Evolutionary conservation across 1,140 invertebrate species (phyloP).

Genomic region (Halotydeus destructor): DNA sequence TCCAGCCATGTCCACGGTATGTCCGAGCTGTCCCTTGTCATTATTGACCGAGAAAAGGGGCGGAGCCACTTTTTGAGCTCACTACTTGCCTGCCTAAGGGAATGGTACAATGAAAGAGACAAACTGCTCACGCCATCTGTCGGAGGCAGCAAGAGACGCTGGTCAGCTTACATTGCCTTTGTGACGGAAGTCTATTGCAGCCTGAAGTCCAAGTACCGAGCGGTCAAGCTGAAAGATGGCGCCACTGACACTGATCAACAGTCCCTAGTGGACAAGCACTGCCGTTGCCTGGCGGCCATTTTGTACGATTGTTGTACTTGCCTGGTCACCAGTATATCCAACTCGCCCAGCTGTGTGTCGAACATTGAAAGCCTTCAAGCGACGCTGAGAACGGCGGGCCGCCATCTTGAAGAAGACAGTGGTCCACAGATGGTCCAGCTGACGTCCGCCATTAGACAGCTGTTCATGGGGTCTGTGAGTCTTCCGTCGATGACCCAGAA

Average conservation of each 20-base stretch:
- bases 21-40: conserved; percentile 54
- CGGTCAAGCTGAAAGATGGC: background rate
- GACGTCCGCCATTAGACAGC: conserved; percentile 53
- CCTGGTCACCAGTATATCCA: background rate
- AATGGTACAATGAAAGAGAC: conserved; percentile 65
- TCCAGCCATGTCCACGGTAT: conserved; percentile 51
- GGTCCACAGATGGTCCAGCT: conserved; percentile 51
- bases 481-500: conserved; percentile 31
- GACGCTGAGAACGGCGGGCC: conserved; percentile 59
- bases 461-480: conserved; percentile 41
- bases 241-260: background rate
- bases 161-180: conserved; percentile 64
- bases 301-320: background rate
- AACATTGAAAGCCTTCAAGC: conserved; percentile 68
- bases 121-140: conserved; percentile 25
- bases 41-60: conserved; percentile 61
- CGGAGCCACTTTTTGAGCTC: conserved; percentile 66
- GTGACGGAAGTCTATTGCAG: conserved; percentile 50
- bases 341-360: conserved; percentile 18
- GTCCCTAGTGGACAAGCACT: background rate
- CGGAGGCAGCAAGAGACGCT: conserved; percentile 27
- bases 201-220: conserved; percentile 11
- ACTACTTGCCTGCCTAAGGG: conserved; percentile 61
- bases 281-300: background rate
- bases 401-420: conserved; percentile 56